Percentiles rank a stretch among this genome's conserved stretches.
Conservation (phyloP, 1,140 invertebrate genomes). For the Caenorhabditis latens region DNA sequence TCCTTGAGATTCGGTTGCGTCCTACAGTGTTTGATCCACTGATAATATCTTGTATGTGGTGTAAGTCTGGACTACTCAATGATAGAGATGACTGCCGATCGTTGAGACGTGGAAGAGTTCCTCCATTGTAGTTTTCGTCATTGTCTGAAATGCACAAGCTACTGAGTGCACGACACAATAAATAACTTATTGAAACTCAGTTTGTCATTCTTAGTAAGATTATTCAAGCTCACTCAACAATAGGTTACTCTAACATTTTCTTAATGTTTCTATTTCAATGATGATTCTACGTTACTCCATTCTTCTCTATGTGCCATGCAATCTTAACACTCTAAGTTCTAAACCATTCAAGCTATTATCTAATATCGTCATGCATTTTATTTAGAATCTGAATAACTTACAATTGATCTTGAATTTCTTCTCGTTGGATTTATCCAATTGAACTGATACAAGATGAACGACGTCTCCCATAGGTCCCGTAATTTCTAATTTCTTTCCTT, state of each 20-base stretch:
- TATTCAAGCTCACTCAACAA: too few species aligned
- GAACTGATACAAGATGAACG: neutral
- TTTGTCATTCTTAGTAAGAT: too few species aligned
- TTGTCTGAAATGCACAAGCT: conserved; percentile 31
- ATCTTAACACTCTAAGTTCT: too few species aligned
- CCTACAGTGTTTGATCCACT: neutral
- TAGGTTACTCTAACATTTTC: too few species aligned
- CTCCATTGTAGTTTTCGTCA: conserved; percentile 16
- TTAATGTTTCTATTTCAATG: too few species aligned
- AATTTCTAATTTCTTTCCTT: neutral
- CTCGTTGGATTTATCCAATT: neutral
- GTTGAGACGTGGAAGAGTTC: conserved; percentile 18
- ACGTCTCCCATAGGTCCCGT: neutral
- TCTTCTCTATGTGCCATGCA: too few species aligned
- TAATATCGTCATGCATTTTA: neutral
- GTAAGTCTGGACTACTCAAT: conserved; percentile 16
- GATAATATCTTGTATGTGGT: neutral
- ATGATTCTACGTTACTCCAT: too few species aligned
- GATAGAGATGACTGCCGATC: neutral
- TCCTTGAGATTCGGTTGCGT: conserved; percentile 12
- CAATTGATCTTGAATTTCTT: conserved; percentile 3
- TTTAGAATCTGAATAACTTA: neutral
- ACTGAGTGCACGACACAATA: conserved; percentile 1
- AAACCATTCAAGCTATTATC: too few species aligned
- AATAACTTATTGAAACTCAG: neutral